Evolutionary conservation across 2,113 vertebrate species (phyloP), one percentile per base, ranked within the genome.

Genomic region (Heterotilapia buettikoferi): DNA sequence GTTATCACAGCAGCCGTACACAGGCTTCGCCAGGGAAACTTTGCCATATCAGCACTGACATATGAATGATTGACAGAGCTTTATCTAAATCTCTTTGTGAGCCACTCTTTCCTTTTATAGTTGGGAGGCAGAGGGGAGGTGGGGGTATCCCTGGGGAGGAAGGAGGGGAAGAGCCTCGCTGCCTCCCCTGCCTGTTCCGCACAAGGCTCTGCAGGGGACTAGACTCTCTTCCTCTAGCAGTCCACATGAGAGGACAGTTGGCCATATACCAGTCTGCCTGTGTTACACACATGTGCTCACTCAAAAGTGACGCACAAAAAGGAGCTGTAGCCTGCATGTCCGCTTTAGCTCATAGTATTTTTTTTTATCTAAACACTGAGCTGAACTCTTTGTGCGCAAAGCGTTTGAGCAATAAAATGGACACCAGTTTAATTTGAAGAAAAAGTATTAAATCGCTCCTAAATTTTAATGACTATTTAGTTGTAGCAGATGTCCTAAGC

Each of bases 81-180:
- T 90, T 57, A 90, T 93, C 84, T 88, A 29, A 88, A 91, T 91
- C 56, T 92, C 91, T 93, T 90, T 95, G 86, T 90, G 86, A 94
- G 89, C 59, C 89, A 87, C 84, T 90, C 85, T 90, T 78, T 84
- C 87, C 84, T 94, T 91, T 92, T 90, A 90, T 84, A 89, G 85
- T 84, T 83, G 83, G n/a, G n/a, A 43, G 83, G 14, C 29, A 33
- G 71, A 57, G 38, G 45, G 59, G 82, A 50, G 36, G 24, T 54
- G 54, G 87, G 81, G 86, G 89, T 14, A 45, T 86, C 91, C 90
- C 92, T 78, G 84, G 79, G 91, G 91, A 93, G 79, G 63, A 19
- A 89, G 87, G 40, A 88, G 86, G 80, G 84, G 83, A 90, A 88
- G 80, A 90, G 68, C 85, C 86, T 91, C 50, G 84, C 92, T 90